These are phyloP conservation scores for Nixonia krombeini DNA, from an alignment of 1,140 invertebrate genomes.

Conservation along the genomic window DNA sequence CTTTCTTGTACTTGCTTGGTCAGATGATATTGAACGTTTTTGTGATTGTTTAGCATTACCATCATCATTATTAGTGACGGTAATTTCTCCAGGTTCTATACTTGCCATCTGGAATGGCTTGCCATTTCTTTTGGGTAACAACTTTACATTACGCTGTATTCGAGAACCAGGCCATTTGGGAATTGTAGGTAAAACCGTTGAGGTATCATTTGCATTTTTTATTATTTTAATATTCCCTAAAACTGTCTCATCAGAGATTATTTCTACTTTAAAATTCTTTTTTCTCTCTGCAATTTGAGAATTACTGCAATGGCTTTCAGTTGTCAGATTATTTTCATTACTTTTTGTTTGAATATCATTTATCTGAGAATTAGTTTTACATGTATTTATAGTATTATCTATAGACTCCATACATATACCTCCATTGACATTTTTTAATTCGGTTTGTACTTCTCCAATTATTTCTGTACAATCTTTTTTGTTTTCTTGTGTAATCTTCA, in stretches of 20 bases:
- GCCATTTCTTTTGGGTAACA: conserved; percentile 61
- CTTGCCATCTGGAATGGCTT: conserved; percentile 34
- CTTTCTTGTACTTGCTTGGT: conserved; percentile 40
- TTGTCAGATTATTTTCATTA: conserved; percentile 6
- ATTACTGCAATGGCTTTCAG: background rate
- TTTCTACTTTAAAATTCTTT: conserved; percentile 52
- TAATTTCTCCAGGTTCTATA: conserved; percentile 14
- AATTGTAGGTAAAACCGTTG: conserved; percentile 5
- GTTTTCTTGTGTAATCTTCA: conserved; percentile 7
- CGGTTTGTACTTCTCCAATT: conserved; percentile 2
- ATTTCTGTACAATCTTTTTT: conserved; percentile 21
- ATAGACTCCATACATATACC: background rate
- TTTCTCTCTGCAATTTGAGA: conserved; percentile 19
- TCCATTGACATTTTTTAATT: conserved; percentile 12
- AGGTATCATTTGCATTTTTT: conserved; percentile 14
- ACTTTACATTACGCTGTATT: conserved; percentile 66
- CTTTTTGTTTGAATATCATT: background rate
- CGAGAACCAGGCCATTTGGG: conserved; percentile 59
- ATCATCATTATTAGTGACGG: conserved; percentile 29
- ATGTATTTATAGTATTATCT: conserved; percentile 3
- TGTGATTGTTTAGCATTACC: conserved; percentile 8
- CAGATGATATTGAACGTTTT: conserved; percentile 28
- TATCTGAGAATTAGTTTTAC: conserved; percentile 12
- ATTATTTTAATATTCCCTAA: conserved; percentile 56
- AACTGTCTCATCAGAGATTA: conserved; percentile 63